Base-by-base conservation (phyloP, 1,140 invertebrate genomes). In the Macrobrachium nipponense region DNA sequence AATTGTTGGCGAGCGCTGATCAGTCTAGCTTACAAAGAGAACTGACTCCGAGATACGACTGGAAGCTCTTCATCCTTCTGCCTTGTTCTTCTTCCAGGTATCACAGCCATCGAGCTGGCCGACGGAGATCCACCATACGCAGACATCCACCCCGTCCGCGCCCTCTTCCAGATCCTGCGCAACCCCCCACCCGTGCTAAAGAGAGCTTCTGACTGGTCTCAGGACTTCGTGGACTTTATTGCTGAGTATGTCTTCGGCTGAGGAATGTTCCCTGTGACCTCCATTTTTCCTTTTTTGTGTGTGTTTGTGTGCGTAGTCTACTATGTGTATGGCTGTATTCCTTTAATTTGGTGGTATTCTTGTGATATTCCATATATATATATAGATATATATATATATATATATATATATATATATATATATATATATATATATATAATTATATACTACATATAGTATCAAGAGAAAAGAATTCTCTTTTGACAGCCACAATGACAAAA, bases 71-170 rank as follows among this genome's bases (percentile, higher is more conserved):
- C 18, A 18, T 62, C 8, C 12, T n/a, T 8, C n/a, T n/a, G 2
- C 36, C 43, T 0, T 23, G 17, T 27, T 43, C 70, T 27, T 43
- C 70, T 8, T 59, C 44, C 36, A 92, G 92, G 93, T 15, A 97
- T 98, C 68, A 97, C 96, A 0, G 96, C 97, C 0, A 97, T 98
- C 89, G 97, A 98, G 92, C 91, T 98, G 87, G 96, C 94, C 3
- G 97, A 98, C 90, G 96, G 96, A 0, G 95, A 95, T 90, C 95
- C 97, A 0, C 97, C 97, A 0, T 95, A 95, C 87, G 93, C 95
- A 82, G 94, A 96, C 83, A 96, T 97, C 93, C 96, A 97, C 92
- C 96, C 96, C 0, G 96, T 96, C 0, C 92, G 96, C 89, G 95
- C 95, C 0, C 92, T 97, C 87, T 97, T 97, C 90, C 96, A 97